These are phyloP conservation scores for Parus major DNA, from an alignment of 2,113 vertebrate genomes.

Conservation along the genomic window DNA sequence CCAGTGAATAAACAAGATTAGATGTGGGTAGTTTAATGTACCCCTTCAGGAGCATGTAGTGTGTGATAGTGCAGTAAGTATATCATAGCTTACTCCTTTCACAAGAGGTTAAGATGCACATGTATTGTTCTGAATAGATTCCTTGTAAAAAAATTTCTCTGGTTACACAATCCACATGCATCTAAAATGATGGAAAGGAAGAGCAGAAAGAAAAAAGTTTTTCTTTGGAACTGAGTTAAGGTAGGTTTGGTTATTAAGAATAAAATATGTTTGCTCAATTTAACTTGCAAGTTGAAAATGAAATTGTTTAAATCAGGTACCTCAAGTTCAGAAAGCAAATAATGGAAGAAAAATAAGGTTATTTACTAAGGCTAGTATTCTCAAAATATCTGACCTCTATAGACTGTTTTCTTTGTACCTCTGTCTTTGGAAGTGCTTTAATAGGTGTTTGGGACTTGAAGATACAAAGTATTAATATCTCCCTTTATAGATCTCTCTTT, in stretches of 20 bases:
- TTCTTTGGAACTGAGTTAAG: not conserved
- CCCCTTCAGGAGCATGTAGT: not conserved
- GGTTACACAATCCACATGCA: not conserved
- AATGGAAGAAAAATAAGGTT: constrained; percentile 36
- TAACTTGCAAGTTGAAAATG: not conserved
- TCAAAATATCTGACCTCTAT: constrained; percentile 31
- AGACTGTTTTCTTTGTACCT: not conserved
- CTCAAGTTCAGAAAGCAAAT: not conserved
- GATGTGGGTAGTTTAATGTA: not conserved
- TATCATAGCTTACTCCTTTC: not conserved
- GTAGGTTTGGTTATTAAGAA: not conserved
- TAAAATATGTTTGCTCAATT: not conserved
- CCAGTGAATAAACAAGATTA: not conserved
- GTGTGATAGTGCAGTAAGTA: not conserved
- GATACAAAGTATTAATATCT: not conserved
- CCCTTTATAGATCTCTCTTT: constrained; percentile 5
- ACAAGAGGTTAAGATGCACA: not conserved
- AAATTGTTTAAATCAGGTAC: not conserved
- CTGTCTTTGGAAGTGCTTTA: not conserved
- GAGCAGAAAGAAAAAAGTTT: not conserved
- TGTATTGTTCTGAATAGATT: not conserved
- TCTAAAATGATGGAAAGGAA: not conserved
- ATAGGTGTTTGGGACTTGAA: not conserved
- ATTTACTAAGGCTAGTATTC: constrained; percentile 14
- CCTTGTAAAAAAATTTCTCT: not conserved